These are phyloP conservation scores for Protomyctophum bolini DNA, from an alignment of 2,113 vertebrate genomes.

Conservation along the genomic window DNA sequence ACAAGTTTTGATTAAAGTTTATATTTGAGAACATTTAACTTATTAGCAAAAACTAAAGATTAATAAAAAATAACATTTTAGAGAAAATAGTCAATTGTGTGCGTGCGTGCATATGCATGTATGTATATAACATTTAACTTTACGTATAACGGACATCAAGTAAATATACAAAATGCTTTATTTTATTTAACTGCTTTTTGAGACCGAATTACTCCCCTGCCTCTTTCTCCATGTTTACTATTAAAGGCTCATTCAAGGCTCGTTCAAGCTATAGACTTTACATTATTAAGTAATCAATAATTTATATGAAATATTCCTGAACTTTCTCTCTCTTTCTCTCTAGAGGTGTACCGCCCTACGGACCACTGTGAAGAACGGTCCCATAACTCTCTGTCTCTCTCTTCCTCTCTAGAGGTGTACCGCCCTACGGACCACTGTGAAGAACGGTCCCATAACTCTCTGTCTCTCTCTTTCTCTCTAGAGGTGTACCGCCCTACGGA, in stretches of 20 bases:
- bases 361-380: slow-evolving; percentile 38
- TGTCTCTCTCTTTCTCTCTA: not conserved
- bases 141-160: too few species aligned
- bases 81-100: not conserved
- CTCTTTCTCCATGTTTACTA: too few species aligned
- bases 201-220: too few species aligned
- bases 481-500: too few species aligned
- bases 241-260: not conserved
- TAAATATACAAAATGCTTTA: too few species aligned
- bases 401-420: not conserved
- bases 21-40: too few species aligned
- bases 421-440: too few species aligned
- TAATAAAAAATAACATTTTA: not conserved
- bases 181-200: too few species aligned
- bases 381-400: slow-evolving; percentile 74
- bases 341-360: too few species aligned
- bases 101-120: not conserved
- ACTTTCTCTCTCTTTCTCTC: not conserved
- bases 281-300: not conserved
- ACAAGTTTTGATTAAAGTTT: too few species aligned
- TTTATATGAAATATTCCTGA: not conserved
- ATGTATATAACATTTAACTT: not conserved
- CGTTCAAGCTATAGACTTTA: not conserved
- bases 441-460: too few species aligned
- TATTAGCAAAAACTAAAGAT: too few species aligned